These are phyloP conservation scores for Ephydatia muelleri DNA, from an alignment of 37 sponge, comb jelly and placozoan species.

Conservation along the genomic window DNA sequence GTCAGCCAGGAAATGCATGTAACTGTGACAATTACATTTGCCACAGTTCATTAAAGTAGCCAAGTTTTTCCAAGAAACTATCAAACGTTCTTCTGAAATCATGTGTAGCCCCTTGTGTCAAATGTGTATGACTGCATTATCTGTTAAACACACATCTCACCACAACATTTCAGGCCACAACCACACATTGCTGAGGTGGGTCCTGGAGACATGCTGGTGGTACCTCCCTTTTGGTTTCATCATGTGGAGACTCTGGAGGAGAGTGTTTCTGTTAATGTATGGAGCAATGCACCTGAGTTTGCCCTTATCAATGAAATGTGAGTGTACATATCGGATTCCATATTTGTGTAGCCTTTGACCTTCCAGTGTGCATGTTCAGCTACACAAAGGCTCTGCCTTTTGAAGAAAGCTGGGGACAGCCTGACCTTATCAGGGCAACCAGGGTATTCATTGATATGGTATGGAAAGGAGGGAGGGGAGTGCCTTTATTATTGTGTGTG, in stretches of 20 bases:
- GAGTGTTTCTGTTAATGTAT: constrained; percentile 76
- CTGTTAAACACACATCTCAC: background rate
- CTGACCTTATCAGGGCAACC: constrained; percentile 20
- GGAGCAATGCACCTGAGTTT: constrained; percentile 82
- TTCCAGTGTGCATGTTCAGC: constrained; percentile 11
- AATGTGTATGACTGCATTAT: background rate
- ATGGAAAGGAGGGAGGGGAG: background rate
- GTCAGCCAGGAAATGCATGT: too few species aligned
- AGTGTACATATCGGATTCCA: background rate
- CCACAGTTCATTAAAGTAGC: background rate
- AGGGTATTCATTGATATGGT: constrained; percentile 58
- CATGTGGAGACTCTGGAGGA: constrained; percentile 76
- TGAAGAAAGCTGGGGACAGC: constrained; percentile 55
- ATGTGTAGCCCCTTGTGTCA: background rate
- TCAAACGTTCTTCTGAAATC: background rate
- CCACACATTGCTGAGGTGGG: constrained; percentile 43
- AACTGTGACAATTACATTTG: too few species aligned
- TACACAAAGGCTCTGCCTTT: constrained; percentile 64
- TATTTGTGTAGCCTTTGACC: background rate
- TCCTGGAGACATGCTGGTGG: constrained; percentile 77
- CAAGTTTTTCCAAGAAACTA: too few species aligned
- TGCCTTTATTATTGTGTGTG: background rate
- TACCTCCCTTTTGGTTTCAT: constrained; percentile 85
- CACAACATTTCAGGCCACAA: background rate
- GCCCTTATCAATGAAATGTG: constrained; percentile 64